These are phyloP conservation scores for Lysandra coridon DNA, from an alignment of 2,888 invertebrate species.

Conservation along the genomic window DNA sequence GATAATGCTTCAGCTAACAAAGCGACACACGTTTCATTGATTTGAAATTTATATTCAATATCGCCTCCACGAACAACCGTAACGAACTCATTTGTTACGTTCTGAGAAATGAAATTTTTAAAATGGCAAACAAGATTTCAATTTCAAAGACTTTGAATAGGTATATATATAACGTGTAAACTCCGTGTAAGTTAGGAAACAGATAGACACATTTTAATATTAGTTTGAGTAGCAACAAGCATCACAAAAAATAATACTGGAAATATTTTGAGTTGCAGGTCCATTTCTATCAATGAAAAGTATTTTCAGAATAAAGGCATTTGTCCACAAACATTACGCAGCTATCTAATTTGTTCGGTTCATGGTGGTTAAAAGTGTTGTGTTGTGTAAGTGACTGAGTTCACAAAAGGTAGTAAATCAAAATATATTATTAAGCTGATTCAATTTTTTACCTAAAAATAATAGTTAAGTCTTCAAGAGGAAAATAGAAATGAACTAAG, in stretches of 20 bases:
- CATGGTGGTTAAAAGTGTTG: no score
- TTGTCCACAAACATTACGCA: no score
- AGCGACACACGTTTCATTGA: not conserved
- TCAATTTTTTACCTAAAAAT: not conserved
- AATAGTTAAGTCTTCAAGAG: not conserved
- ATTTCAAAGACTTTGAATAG: not conserved
- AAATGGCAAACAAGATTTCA: not conserved
- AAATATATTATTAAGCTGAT: not conserved
- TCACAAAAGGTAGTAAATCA: no score
- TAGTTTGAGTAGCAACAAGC: no score
- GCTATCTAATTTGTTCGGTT: no score
- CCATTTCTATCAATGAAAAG: no score
- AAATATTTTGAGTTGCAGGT: no score
- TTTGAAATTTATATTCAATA: conserved; percentile 11
- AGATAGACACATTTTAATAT: no score
- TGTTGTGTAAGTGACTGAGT: no score
- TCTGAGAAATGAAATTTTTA: not conserved
- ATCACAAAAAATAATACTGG: no score
- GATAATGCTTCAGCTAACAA: not conserved
- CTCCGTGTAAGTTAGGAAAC: no score
- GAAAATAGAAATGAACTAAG: not conserved
- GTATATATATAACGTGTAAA: not conserved
- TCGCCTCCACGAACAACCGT: not conserved
- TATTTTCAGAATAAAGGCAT: no score
- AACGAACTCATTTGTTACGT: conserved; percentile 6